Conservation (phyloP, 2,797 vertebrate species). For the Sitta carolinensis region DNA sequence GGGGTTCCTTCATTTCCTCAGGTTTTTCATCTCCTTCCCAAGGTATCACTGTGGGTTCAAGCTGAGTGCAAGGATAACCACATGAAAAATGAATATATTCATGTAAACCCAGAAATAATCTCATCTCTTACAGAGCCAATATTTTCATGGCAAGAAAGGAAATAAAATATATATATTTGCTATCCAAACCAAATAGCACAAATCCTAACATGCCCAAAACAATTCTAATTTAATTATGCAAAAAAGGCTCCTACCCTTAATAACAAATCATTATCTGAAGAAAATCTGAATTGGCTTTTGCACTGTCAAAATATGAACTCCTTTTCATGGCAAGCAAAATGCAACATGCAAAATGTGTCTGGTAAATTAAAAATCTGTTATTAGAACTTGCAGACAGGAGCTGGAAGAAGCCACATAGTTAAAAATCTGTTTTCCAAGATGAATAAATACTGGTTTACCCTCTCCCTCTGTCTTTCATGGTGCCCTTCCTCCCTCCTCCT, state of each 20-base stretch:
- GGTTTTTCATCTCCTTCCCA: not conserved
- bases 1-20: not conserved
- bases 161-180: not conserved
- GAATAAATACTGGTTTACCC: not conserved
- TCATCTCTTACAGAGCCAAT: not conserved
- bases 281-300: conserved; percentile 3
- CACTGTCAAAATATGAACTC: not conserved
- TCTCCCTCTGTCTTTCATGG: not conserved
- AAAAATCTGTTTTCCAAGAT: not conserved
- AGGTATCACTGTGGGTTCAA: not conserved
- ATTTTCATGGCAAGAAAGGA: not conserved
- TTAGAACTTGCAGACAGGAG: not conserved
- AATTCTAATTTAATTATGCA: not conserved
- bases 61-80: not conserved
- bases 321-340: not conserved
- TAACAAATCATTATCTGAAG: not conserved
- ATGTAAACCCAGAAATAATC: not conserved
- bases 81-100: not conserved
- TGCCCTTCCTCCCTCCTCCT: not conserved
- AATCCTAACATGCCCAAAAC: not conserved
- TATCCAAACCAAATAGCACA: not conserved
- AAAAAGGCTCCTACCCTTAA: not conserved
- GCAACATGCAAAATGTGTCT: not conserved
- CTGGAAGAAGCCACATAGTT: not conserved
- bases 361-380: conserved; percentile 23